Evolutionary conservation across 2,888 invertebrate species (phyloP), one percentile per base, ranked within the genome.

Genomic region (Elysia crispata): DNA sequence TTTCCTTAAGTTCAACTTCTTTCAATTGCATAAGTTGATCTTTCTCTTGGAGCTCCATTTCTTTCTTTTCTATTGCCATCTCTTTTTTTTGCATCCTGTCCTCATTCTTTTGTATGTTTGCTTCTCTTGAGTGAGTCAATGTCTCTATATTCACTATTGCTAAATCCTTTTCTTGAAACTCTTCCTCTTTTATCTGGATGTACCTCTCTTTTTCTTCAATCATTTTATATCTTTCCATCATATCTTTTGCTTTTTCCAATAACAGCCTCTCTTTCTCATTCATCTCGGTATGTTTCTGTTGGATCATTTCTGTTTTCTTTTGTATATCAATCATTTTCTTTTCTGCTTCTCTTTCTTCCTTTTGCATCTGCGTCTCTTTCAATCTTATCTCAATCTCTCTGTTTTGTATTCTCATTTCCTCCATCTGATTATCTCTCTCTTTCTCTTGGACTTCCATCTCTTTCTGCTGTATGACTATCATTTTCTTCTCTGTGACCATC

Each of bases 281-380:
- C 54, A 49, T 25, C 57, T 73, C 54, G 49, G 20, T 50, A 50
- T 72, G 6, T 60, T 25, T 60, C 60, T 60, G 23, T 60, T 25
- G n/a, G 23, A 23, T 3, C 33, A 23, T n/a, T 41, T 33, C n/a
- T 31, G 13, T 31, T 23, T 70, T 50, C 28, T 25, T 50, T 1
- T 18, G 13, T 13, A 28, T 0, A 20, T 15, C 5, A 23, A 20
- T 23, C 49, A 41, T 50, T 23, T 50, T 72, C 49, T 41, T 41
- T 41, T 41, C 41, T 41, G 41, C 41, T 11, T 41, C 11, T 41
- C 41, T 41, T 41, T 41, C 41, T 41, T 41, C 41, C 41, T 41
- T 11, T 41, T 41, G 41, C 11, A 41, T 41, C 41, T 41, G 41
- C 13, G 5, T 41, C 28, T 73, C 57, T 73, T 57, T 49, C 54